Evolutionary conservation across 1,140 invertebrate genomes (phyloP).

Genomic region (Zophobas morio): DNA sequence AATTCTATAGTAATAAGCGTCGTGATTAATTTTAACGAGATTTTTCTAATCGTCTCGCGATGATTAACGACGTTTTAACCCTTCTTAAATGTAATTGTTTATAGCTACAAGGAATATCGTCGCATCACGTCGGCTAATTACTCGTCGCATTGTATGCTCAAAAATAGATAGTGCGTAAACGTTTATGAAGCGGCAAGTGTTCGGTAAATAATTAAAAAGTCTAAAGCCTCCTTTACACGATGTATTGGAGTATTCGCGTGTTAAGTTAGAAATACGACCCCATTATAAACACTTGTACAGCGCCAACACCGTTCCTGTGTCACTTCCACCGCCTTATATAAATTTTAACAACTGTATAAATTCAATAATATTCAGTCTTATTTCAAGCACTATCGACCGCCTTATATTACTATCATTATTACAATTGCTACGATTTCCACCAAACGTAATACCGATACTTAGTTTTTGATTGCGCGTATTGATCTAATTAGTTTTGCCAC

Average conservation of each 20-base stretch:
- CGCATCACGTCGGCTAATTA: constrained; percentile 6
- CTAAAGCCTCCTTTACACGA: constrained; percentile 17
- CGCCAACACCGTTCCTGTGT: constrained; percentile 10
- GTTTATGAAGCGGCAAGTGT: constrained; percentile 29
- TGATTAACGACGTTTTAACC: constrained; percentile 2
- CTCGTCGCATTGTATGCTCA: not conserved
- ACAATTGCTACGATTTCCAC: constrained; percentile 15
- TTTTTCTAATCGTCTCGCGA: not conserved
- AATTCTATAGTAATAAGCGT: not conserved
- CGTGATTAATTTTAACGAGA: constrained; percentile 3
- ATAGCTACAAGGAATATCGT: not conserved
- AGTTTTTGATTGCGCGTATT: not conserved
- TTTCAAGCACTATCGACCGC: constrained; percentile 22
- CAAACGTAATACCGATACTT: constrained; percentile 18
- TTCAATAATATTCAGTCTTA: constrained; percentile 30
- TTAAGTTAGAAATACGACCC: constrained; percentile 13
- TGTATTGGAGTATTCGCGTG: constrained; percentile 17
- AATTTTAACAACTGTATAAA: constrained; percentile 27
- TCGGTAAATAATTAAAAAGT: constrained; percentile 30
- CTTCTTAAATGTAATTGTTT: not conserved
- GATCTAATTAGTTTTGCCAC: not conserved
- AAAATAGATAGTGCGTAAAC: constrained; percentile 26
- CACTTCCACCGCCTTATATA: constrained; percentile 24
- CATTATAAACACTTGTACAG: constrained; percentile 12
- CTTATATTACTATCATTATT: constrained; percentile 27